A percentile compares a stretch with the other conserved stretches of the same genome.
phyloP scores from a whole-genome alignment of 2,797 vertebrate species.

The Hozukius guyotensis region DNA sequence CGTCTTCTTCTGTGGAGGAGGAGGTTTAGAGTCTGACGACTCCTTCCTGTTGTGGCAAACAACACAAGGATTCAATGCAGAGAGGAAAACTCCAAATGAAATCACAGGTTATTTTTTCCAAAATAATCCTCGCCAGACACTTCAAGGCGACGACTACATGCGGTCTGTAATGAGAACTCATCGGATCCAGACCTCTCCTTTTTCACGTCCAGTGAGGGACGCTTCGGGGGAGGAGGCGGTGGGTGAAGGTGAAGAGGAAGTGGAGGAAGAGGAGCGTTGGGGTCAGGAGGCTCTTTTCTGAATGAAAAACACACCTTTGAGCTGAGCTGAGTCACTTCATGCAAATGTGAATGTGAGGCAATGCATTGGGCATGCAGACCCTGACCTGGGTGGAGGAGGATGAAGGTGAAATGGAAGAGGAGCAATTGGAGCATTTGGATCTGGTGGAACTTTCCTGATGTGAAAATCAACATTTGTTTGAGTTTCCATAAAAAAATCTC shows the following conservation, averaged over 20 bases:
- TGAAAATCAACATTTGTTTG: conserved; percentile 43
- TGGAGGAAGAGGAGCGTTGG: conserved; percentile 77
- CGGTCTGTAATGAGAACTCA: conserved; percentile 18
- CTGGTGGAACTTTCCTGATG: conserved; percentile 73
- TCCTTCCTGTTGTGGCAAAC: conserved; percentile 76
- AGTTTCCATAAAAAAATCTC: not conserved
- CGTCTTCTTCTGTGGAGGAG: conserved; percentile 66
- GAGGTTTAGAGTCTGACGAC: conserved; percentile 68
- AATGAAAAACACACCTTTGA: conserved; percentile 49
- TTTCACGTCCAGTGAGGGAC: conserved; percentile 69
- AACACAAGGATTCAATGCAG: conserved; percentile 50
- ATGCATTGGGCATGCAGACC: conserved; percentile 38
- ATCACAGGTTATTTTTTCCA: not conserved
- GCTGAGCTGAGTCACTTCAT: conserved; percentile 18
- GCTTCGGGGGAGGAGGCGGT: conserved; percentile 67
- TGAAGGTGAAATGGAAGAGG: conserved; percentile 80
- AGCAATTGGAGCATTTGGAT: conserved; percentile 77
- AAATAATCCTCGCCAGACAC: conserved; percentile 5
- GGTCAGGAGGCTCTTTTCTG: conserved; percentile 83
- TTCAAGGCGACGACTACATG: conserved; percentile 3
- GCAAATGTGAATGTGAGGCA: not conserved
- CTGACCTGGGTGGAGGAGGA: conserved; percentile 81
- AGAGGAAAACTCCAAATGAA: conserved; percentile 9
- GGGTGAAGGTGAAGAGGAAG: conserved; percentile 82
- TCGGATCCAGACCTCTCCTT: conserved; percentile 79